Base-by-base conservation (phyloP, 2,888 invertebrate genomes). In the Spodoptera exigua region DNA sequence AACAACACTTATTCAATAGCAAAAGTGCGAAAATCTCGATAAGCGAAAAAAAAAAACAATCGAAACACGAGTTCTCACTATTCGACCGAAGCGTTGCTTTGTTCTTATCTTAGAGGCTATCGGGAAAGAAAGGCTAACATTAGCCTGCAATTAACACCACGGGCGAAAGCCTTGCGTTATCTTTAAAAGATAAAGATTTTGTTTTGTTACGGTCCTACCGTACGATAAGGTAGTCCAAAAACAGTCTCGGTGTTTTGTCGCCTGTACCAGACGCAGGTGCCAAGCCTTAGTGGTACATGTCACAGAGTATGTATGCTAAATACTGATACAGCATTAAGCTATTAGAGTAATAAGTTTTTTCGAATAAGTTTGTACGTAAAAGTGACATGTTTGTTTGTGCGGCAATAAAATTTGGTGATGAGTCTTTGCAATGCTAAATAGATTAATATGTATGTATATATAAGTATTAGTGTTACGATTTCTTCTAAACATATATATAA, bases 81-180 rank as follows among this genome's bases (percentile, higher is more conserved):
- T 56, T 47, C 35, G 47, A 61, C 59, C 71, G 73, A 79, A 80
- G 74, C 63, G 60, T 65, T 49, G 52, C 61, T 73, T 81, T 81
- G 72, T n/a, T 77, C 69, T 69, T 76, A 83, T 82, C 83, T 79
- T 71, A 52, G 21, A 46, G 47, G 48, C 48, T 35, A 35, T 58
- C 76, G 79, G 73, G 79, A 80, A 83, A 78, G 79, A 78, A 75
- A 80, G 68, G 63, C 67, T 61, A 72, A 75, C 81, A 85, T 84
- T 84, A 85, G 81, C 74, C 76, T 76, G 82, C 85, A 91, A 92
- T 92, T 92, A 92, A 90, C 90, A 88, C 86, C 79, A 76, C 74
- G 64, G 80, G 74, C 72, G 67, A 84, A 82, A 81, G 76, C 70
- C 71, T 70, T 54, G 52, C 41, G 76, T 82, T 88, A 87, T 88